Base-by-base conservation (phyloP, 2,888 invertebrate genomes). In the Thereva nobilitata region DNA sequence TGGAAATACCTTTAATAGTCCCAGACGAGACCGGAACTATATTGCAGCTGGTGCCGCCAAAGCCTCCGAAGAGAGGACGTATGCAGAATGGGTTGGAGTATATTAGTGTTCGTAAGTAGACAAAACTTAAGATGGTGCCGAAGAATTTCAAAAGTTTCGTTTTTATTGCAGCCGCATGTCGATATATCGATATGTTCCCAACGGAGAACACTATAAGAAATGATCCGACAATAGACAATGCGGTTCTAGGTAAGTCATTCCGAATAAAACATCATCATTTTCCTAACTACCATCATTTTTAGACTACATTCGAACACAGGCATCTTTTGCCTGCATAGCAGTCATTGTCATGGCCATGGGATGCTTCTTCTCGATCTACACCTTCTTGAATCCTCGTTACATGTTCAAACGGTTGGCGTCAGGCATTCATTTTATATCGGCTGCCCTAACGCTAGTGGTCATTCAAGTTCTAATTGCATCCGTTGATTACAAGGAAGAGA, bases 381-480 rank as follows among this genome's bases (percentile, higher is more conserved):
- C 93, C 10, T 90, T 94, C 77, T 84, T 86, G 72, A 90, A 93
- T 76, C 91, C 92, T 3, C 86, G 93, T 4, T 94, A 94, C 78
- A 93, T 92, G 88, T 93, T 92, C 82, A 94, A 94, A 78, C 84
- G 94, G 44, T 84, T 94, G 35, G 92, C 93, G 4, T 92, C 91
- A 0, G 90, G 91, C 23, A 89, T 93, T 69, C 91, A 93, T 76
- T 88, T 94, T 74, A 89, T 94, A 67, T 88, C 91, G 87, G 93
- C 89, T 64, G 87, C 90, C 3, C 90, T 91, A 70, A 86, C 89
- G 9, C 84, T 93, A 72, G 92, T 93, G 1, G 91, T 93, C 42
- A 87, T 92, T 52, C 92, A 93, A 82, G 92, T 93, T 0, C 84
- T 91, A 70, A 85, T 89, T 73, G 87, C 89, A 4, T 85, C 89